Evolutionary conservation across 2,888 invertebrate species (phyloP).

Genomic region (Phalera bucephala): DNA sequence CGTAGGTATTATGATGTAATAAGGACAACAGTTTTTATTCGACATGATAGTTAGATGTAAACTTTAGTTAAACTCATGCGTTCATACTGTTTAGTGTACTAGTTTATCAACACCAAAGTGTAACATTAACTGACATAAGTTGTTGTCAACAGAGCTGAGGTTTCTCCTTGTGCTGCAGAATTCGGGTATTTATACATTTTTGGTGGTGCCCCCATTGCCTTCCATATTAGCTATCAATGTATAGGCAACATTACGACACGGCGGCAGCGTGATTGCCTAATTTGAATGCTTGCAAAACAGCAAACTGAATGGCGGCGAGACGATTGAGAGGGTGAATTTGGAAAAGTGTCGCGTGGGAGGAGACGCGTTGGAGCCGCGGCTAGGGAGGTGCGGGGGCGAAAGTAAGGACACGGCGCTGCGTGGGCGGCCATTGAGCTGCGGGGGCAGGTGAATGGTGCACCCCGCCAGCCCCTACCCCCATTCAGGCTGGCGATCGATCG

Average conservation of each 20-base stretch:
- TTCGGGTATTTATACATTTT: no score
- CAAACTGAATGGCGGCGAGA: slow-evolving; percentile 66
- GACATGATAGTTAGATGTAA: no score
- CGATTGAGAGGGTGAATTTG: slow-evolving; percentile 64
- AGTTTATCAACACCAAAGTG: no score
- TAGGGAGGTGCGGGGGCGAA: slow-evolving; percentile 36
- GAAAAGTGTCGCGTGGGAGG: slow-evolving; percentile 68
- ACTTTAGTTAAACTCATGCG: no score
- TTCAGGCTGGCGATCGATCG: slow-evolving; percentile 65
- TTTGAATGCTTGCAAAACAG: slow-evolving; percentile 65
- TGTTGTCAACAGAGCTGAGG: no score
- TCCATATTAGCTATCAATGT: no score
- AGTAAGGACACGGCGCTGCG: slow-evolving; percentile 52
- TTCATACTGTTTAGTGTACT: no score
- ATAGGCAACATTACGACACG: not conserved
- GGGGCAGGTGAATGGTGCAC: slow-evolving; percentile 75
- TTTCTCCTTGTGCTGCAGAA: slow-evolving; percentile 2
- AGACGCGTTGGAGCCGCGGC: slow-evolving; percentile 56
- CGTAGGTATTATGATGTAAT: no score
- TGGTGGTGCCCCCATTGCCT: no score
- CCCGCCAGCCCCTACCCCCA: slow-evolving; percentile 56
- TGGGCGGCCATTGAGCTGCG: slow-evolving; percentile 79
- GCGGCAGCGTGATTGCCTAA: slow-evolving; percentile 36
- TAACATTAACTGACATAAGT: no score
- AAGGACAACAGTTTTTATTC: no score